Conservation (phyloP, 2,797 vertebrate species). For the Lagocephalus sceleratus region DNA sequence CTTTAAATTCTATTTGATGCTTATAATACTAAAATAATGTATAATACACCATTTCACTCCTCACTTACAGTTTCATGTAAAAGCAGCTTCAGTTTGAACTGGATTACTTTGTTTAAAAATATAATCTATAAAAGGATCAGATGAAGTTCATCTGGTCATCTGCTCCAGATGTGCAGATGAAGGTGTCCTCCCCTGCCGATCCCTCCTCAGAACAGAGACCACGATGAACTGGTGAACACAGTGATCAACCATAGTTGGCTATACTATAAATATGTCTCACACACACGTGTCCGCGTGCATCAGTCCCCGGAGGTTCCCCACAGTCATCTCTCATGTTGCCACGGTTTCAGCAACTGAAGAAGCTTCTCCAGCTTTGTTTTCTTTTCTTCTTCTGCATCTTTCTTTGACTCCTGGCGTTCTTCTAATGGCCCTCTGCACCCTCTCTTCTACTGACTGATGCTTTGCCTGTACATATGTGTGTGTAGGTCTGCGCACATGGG, state of each 20-base stretch:
- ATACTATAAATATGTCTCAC: constrained; percentile 38
- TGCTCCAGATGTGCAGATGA: neutral
- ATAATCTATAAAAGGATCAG: neutral
- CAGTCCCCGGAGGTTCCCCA: neutral
- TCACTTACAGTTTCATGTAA: no score
- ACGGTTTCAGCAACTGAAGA: constrained; percentile 54
- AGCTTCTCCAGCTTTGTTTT: constrained; percentile 50
- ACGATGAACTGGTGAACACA: constrained; percentile 49
- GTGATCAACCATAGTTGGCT: constrained; percentile 45
- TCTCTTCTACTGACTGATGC: constrained; percentile 11
- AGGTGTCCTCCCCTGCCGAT: constrained; percentile 47
- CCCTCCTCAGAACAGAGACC: constrained; percentile 38
- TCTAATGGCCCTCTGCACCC: constrained; percentile 29
- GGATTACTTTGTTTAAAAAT: constrained; percentile 10
- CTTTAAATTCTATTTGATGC: no score
- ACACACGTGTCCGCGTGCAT: constrained; percentile 23
- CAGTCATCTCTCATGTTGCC: constrained; percentile 3
- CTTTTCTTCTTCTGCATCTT: constrained; percentile 45
- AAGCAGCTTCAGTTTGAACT: constrained; percentile 7
- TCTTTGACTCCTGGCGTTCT: neutral
- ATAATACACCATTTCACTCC: no score
- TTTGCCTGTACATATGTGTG: constrained; percentile 4
- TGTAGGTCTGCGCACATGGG: constrained; percentile 13
- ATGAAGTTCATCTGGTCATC: constrained; percentile 8
- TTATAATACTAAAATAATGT: no score